phyloP scores from a whole-genome alignment of 2,113 vertebrate genomes.

The Emydocephalus ijimae region DNA sequence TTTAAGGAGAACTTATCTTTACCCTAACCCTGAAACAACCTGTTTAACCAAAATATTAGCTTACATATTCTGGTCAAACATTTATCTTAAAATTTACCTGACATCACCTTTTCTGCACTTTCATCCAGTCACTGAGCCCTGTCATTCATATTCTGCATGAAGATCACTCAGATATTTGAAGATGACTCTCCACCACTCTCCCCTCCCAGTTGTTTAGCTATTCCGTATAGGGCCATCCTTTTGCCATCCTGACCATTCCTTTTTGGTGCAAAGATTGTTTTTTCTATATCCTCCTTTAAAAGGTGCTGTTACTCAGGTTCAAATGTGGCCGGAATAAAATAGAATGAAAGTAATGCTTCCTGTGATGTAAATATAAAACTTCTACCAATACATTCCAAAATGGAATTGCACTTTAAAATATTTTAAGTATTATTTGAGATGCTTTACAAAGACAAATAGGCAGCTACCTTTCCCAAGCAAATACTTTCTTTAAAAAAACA shows the following conservation, averaged over 20 bases:
- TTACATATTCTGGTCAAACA: background rate
- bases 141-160: background rate
- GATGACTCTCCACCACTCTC: background rate
- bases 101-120: background rate
- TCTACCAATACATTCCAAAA: background rate
- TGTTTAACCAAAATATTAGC: background rate
- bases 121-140: background rate
- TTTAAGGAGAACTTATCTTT: background rate
- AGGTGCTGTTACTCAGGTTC: background rate
- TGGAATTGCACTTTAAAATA: background rate
- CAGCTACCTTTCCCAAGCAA: background rate
- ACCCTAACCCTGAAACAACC: background rate
- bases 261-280: background rate
- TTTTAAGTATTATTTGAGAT: background rate
- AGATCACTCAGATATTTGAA: background rate
- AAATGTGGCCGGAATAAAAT: background rate
- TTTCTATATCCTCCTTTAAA: background rate
- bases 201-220: background rate
- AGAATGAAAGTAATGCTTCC: background rate
- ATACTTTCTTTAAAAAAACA: background rate
- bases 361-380: background rate
- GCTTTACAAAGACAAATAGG: background rate
- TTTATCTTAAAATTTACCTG: background rate
- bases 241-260: background rate
- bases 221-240: background rate